A percentile compares a stretch with the other conserved stretches of the same genome.
phyloP scores from a whole-genome alignment of 1,140 invertebrate genomes.

The Brachionus koreanus region DNA sequence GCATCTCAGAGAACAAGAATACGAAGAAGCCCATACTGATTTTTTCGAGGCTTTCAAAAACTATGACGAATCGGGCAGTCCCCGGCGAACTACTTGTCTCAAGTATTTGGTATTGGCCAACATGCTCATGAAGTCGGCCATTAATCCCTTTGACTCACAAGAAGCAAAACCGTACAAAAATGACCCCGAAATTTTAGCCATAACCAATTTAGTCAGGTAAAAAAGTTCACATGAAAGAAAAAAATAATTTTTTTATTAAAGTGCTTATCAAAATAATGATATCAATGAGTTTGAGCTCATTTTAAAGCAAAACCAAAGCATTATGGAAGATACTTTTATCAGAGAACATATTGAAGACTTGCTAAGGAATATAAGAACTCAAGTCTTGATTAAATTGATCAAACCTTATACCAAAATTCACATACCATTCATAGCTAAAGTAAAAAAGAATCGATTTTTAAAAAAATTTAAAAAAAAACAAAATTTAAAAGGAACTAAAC shows the following conservation, averaged over 20 bases:
- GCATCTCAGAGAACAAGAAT: constrained; percentile 96
- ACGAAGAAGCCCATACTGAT: constrained; percentile 97
- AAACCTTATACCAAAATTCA: constrained; percentile 96
- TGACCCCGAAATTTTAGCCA: constrained; percentile 96
- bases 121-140: constrained; percentile 99
- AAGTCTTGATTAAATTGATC: constrained; percentile 91
- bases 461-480: not conserved
- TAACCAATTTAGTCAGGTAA: constrained; percentile 92
- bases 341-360: constrained; percentile 98
- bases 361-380: constrained; percentile 92
- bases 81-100: constrained; percentile 88
- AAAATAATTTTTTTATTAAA: constrained; percentile 46
- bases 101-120: constrained; percentile 98
- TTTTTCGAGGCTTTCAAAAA: constrained; percentile 99
- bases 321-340: constrained; percentile 99
- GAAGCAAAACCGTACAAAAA: constrained; percentile 99
- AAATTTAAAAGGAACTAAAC: constrained; percentile 70
- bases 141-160: constrained; percentile 99
- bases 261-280: constrained; percentile 96
- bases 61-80: constrained; percentile 98
- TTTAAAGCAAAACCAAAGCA: constrained; percentile 71
- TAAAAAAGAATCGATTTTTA: constrained; percentile 46
- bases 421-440: constrained; percentile 92
- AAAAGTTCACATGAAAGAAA: not conserved
- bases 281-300: constrained; percentile 98